phyloP scores from a whole-genome alignment of 1,140 invertebrate species.

The Bombus balteatus region DNA sequence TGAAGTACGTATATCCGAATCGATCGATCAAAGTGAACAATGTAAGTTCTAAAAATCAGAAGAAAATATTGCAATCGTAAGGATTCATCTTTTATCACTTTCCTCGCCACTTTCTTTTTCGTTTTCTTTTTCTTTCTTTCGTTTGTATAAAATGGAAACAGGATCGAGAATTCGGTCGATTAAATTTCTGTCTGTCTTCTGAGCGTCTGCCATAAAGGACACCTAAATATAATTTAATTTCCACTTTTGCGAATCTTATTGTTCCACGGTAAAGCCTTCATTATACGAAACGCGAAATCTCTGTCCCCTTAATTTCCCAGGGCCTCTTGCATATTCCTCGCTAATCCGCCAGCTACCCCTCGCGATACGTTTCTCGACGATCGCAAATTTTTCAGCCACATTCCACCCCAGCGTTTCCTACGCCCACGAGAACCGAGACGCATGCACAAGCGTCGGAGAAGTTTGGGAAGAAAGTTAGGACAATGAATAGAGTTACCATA shows the following conservation, averaged over 20 bases:
- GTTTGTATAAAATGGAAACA: neutral
- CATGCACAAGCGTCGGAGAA: neutral
- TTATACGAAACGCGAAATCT: neutral
- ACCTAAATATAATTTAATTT: neutral
- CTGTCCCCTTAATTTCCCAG: neutral
- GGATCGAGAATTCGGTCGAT: no score
- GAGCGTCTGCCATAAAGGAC: neutral
- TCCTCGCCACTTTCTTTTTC: no score
- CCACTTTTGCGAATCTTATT: neutral
- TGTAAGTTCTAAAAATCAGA: neutral
- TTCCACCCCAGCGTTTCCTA: neutral
- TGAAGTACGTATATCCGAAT: neutral
- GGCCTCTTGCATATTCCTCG: neutral
- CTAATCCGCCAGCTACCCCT: neutral
- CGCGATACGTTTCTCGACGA: neutral
- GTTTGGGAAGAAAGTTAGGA: slow-evolving; percentile 34
- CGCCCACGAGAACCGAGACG: neutral
- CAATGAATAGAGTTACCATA: slow-evolving; percentile 52
- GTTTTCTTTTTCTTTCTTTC: no score
- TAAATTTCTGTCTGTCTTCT: neutral
- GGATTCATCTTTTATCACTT: neutral
- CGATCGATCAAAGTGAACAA: neutral
- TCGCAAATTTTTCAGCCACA: neutral
- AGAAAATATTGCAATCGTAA: no score
- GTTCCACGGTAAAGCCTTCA: neutral